A percentile compares a stretch with the other conserved stretches of the same genome.
phyloP scores from a whole-genome alignment of 1,140 invertebrate species.

The Aphidius gifuensis region DNA sequence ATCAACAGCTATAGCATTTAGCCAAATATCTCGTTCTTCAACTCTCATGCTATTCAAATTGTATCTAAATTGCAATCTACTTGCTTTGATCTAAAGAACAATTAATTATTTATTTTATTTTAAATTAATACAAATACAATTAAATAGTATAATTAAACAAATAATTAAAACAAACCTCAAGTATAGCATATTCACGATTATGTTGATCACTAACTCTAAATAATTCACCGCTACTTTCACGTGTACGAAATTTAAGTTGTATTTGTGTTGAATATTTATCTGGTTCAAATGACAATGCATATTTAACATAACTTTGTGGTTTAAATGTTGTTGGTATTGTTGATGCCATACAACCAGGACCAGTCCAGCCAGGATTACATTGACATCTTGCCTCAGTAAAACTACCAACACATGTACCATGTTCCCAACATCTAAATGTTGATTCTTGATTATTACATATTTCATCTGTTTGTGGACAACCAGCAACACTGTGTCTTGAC shows the following conservation, averaged over 20 bases:
- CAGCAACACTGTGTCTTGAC: constrained; percentile 77
- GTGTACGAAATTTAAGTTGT: constrained; percentile 87
- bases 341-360: constrained; percentile 77
- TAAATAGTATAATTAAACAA: not conserved
- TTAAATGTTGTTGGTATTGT: constrained; percentile 88
- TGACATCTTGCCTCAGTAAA: constrained; percentile 85
- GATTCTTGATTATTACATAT: constrained; percentile 78
- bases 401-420: constrained; percentile 90
- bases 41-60: constrained; percentile 88
- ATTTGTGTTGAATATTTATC: constrained; percentile 89
- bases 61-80: constrained; percentile 84
- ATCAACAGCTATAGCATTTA: constrained; percentile 85
- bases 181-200: constrained; percentile 89
- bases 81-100: constrained; percentile 73
- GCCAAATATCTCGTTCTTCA: constrained; percentile 86
- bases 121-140: not conserved
- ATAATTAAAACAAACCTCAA: constrained; percentile 65
- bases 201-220: constrained; percentile 92
- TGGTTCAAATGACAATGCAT: constrained; percentile 90
- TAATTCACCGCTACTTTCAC: constrained; percentile 87
- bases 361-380: constrained; percentile 89
- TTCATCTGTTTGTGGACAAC: constrained; percentile 88
- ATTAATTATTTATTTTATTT: constrained; percentile 17
- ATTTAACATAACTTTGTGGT: constrained; percentile 91
- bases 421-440: constrained; percentile 81